Evolutionary conservation across 2,113 vertebrate species (phyloP).

Genomic region (Onychorhynchus coronatus): DNA sequence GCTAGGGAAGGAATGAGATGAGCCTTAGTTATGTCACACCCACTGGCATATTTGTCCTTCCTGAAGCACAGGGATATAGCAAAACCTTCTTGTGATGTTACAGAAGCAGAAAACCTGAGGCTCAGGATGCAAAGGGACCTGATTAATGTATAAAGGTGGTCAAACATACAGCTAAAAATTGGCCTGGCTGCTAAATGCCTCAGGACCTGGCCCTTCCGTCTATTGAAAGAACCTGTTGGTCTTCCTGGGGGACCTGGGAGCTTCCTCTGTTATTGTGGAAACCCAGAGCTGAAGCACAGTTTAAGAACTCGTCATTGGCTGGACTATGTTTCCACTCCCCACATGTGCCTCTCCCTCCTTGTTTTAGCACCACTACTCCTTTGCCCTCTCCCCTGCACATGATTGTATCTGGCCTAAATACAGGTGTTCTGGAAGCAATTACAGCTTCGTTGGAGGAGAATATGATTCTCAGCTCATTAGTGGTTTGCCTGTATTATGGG

Average conservation of each 20-base stretch:
- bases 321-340: background rate
- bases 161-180: background rate
- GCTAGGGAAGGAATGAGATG: background rate
- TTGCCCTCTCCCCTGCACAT: background rate
- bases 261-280: background rate
- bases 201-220: background rate
- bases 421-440: constrained; percentile 55
- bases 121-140: background rate
- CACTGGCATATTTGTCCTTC: background rate
- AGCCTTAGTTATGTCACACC: background rate
- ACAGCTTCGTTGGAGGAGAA: background rate
- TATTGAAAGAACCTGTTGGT: background rate
- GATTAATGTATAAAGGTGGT: background rate
- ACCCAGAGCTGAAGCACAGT: background rate
- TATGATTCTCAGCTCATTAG: constrained; percentile 22
- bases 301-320: background rate
- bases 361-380: background rate
- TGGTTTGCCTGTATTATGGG: background rate
- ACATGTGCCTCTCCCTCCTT: background rate
- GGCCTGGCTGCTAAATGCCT: background rate
- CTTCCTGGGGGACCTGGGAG: background rate
- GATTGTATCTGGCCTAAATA: background rate
- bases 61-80: background rate
- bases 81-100: background rate
- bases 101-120: background rate